phyloP scores from a whole-genome alignment of 2,797 vertebrate species.

The Schizopygopsis malacanthus region DNA sequence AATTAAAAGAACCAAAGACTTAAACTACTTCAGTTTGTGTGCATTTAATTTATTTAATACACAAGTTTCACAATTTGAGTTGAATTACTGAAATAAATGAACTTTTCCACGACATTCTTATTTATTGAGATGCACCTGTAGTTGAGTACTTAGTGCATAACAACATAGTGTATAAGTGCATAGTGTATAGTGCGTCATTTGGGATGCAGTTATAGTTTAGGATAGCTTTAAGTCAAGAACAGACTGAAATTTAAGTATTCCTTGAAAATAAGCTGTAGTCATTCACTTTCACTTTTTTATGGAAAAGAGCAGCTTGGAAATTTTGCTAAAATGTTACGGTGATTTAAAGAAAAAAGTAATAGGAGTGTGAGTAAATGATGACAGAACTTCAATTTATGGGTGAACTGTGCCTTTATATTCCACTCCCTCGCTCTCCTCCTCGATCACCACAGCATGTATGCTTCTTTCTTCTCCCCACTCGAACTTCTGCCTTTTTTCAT shows the following conservation, averaged over 20 bases:
- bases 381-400: neutral
- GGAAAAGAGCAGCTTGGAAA: conserved; percentile 9
- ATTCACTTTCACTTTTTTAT: neutral
- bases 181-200: neutral
- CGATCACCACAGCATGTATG: conserved; percentile 26
- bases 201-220: neutral
- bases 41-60: no score
- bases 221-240: no score
- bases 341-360: neutral
- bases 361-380: neutral
- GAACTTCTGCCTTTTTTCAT: conserved; percentile 12
- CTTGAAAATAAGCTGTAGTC: neutral
- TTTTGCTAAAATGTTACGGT: neutral
- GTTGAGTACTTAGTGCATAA: neutral
- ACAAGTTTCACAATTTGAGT: no score
- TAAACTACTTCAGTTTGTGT: no score
- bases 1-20: no score
- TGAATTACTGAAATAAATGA: no score
- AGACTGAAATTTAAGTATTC: no score
- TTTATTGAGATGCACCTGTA: no score
- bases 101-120: no score
- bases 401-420: neutral
- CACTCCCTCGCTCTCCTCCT: neutral
- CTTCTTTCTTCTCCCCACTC: conserved; percentile 25
- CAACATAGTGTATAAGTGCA: neutral